phyloP scores from a whole-genome alignment of 2,888 invertebrate genomes.

The Amphipyra tragopoginis region DNA sequence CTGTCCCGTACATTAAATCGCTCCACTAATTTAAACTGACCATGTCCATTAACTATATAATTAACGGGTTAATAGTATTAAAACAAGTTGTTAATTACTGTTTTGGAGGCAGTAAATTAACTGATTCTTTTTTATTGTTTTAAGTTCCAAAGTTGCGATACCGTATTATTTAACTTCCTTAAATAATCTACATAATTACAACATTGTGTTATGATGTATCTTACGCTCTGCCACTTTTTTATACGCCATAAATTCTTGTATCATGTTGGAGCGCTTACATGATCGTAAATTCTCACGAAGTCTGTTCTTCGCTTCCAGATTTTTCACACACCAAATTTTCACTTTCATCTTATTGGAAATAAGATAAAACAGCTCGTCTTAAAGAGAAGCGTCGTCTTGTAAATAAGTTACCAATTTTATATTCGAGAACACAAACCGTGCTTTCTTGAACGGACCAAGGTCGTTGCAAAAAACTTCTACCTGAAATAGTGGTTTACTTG shows the following conservation, averaged over 20 bases:
- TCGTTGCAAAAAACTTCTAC: constrained; percentile 68
- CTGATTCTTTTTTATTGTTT: constrained; percentile 31
- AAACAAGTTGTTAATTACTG: constrained; percentile 43
- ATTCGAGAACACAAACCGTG: constrained; percentile 56
- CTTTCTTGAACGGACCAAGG: constrained; percentile 68
- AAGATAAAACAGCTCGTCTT: constrained; percentile 24
- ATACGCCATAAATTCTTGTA: constrained; percentile 44
- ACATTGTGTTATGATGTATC: constrained; percentile 38
- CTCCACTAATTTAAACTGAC: constrained; percentile 36
- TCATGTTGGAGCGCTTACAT: constrained; percentile 24
- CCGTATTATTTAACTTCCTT: constrained; percentile 27
- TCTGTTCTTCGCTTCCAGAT: constrained; percentile 29
- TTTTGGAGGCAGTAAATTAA: constrained; percentile 37
- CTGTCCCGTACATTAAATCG: constrained; percentile 25
- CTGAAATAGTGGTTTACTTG: constrained; percentile 67
- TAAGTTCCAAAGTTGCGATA: constrained; percentile 26
- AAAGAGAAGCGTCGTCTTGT: constrained; percentile 53
- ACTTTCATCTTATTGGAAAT: constrained; percentile 47
- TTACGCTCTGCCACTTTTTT: constrained; percentile 34
- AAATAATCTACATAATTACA: constrained; percentile 43
- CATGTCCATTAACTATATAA: constrained; percentile 42
- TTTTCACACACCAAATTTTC: constrained; percentile 41
- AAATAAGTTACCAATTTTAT: constrained; percentile 65
- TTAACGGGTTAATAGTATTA: constrained; percentile 44
- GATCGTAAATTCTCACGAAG: constrained; percentile 40